Evolutionary conservation across 2,113 vertebrate species (phyloP), one percentile per base, ranked within the genome.

Genomic region (cattle (Bos taurus)): DNA sequence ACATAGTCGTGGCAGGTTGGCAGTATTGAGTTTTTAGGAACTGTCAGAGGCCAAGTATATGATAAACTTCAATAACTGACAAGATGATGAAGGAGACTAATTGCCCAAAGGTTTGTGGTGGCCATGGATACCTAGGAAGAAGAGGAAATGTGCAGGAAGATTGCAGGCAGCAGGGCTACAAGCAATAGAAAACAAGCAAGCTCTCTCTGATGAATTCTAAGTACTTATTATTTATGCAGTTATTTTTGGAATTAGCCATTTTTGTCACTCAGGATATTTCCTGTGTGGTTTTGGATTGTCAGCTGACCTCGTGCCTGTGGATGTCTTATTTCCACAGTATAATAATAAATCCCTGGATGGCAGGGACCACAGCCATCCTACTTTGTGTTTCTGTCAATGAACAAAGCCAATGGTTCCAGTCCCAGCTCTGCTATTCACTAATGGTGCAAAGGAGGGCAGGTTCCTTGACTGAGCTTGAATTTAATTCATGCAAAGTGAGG

Each of bases 31-130:
- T 82, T 96, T 62, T 93, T 94, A 90, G 94, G 87, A 90, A 96
- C 90, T 90, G 43, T 97, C 97, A 96, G 97, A 95, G 92, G 92
- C 80, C 62, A 86, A 60, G 71, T 90, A 48, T 67, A 82, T 88
- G 92, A 96, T 90, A 97, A 94, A 97, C 90, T 94, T 93, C 48
- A 93, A 50, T 77, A 93, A 94, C 90, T 96, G 95, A 90, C 92
- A 96, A 87, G 62, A 85, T 82, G 87, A 94, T 95, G 36, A 84
- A 48, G 74, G 64, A 95, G 87, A 95, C 64, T 87, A 95, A 91
- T 83, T 81, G 71, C n/a, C n/a, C 62, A 89, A 48, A 91, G 56
- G 40, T 84, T 92, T 82, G 57, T 57, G 84, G 4, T 90, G 13
- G 43, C 6, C 33, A 16, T 87, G 86, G 77, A 62, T 52, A 77